Percentiles rank a stretch among this genome's conserved stretches.
Evolutionary conservation across 2,797 vertebrate species (phyloP).

Genomic region (Coregonus suidteri): DNA sequence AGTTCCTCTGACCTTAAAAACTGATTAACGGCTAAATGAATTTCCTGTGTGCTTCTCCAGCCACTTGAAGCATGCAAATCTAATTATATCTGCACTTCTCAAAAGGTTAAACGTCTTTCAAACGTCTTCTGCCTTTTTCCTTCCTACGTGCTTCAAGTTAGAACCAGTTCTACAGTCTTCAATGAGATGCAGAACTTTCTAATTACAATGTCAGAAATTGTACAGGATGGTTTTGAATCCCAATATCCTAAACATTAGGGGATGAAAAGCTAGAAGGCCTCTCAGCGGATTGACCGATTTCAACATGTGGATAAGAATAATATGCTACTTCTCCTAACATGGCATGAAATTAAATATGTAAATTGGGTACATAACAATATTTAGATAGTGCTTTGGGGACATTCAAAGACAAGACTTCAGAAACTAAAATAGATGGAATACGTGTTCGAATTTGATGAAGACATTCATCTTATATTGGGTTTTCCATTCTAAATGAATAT

Average conservation of each 20-base stretch:
- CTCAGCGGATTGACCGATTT: constrained; percentile 11
- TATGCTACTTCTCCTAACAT: constrained; percentile 27
- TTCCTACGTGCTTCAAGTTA: constrained; percentile 24
- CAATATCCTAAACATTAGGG: background rate
- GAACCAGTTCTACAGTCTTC: background rate
- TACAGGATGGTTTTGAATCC: constrained; percentile 16
- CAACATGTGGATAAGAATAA: constrained; percentile 20
- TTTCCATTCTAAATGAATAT: background rate
- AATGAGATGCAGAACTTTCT: constrained; percentile 17
- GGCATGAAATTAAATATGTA: constrained; percentile 57
- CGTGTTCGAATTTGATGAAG: background rate
- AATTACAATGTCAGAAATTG: constrained; percentile 42
- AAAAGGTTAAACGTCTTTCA: constrained; percentile 52
- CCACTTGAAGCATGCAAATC: constrained; percentile 43
- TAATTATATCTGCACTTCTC: constrained; percentile 42
- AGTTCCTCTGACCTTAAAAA: constrained; percentile 46
- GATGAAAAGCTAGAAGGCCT: background rate
- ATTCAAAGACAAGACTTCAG: background rate
- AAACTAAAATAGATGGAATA: background rate
- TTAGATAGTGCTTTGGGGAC: background rate
- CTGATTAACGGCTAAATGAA: constrained; percentile 46
- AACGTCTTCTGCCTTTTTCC: constrained; percentile 3
- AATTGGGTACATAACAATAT: constrained; percentile 44
- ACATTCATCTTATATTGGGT: background rate
- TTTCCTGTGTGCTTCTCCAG: constrained; percentile 33